Evolutionary conservation across 2,797 vertebrate genomes (phyloP).

Genomic region (Danio tinwini): DNA sequence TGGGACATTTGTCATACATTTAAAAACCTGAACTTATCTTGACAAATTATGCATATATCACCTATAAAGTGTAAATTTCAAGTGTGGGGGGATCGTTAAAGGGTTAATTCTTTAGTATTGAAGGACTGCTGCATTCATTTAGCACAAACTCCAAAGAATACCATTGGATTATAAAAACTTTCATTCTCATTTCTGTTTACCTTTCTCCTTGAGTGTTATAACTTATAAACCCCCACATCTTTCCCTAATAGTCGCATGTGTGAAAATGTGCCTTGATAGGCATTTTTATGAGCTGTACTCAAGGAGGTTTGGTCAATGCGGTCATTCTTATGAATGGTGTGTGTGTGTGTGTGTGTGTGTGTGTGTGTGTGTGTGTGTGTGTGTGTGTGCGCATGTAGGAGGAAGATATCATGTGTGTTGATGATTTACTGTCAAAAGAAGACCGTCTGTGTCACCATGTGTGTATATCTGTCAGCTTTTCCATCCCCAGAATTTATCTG

Average conservation of each 20-base stretch:
- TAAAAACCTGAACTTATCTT: too few relatives aligned
- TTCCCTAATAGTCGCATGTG: slow-evolving; percentile 10
- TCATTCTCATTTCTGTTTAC: neutral
- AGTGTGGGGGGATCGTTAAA: too few relatives aligned
- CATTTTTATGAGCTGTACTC: slow-evolving; percentile 42
- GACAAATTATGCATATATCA: too few relatives aligned
- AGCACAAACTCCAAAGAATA: neutral
- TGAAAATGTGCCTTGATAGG: slow-evolving; percentile 34
- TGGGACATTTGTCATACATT: too few relatives aligned
- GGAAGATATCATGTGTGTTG: slow-evolving; percentile 34
- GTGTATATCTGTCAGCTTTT: slow-evolving; percentile 46
- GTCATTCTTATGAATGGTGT: slow-evolving; percentile 48
- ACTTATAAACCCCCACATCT: neutral
- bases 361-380: slow-evolving; percentile 38
- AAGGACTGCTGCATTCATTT: neutral
- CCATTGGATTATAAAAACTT: neutral
- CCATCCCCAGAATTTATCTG: slow-evolving; percentile 31
- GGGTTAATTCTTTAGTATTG: neutral
- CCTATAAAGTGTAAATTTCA: too few relatives aligned
- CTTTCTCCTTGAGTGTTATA: neutral
- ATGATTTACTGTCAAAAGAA: slow-evolving; percentile 37
- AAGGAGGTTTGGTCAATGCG: slow-evolving; percentile 33
- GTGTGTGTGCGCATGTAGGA: slow-evolving; percentile 42
- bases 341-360: too few relatives aligned
- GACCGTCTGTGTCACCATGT: slow-evolving; percentile 23